These are phyloP conservation scores for Parapsyche elsis DNA, from an alignment of 1,140 invertebrate genomes.

Conservation along the genomic window DNA sequence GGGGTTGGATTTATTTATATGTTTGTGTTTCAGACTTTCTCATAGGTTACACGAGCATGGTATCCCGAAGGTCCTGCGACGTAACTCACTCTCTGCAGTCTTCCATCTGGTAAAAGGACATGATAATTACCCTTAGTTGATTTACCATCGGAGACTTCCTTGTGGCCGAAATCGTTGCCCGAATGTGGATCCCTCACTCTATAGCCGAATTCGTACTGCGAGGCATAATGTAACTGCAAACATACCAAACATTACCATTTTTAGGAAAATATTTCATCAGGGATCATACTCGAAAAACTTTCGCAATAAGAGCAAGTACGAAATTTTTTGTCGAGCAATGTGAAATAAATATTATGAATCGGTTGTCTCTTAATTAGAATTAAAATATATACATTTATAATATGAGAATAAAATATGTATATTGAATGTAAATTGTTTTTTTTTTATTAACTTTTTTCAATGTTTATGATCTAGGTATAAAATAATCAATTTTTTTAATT, in stretches of 20 bases:
- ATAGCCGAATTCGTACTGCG: constrained; percentile 82
- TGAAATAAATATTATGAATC: too few species aligned
- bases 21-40: constrained; percentile 52
- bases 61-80: constrained; percentile 79
- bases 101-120: constrained; percentile 81
- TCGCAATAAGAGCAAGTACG: too few species aligned
- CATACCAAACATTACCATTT: constrained; percentile 21
- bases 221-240: constrained; percentile 74
- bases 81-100: constrained; percentile 81
- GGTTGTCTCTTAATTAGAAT: too few species aligned
- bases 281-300: neutral
- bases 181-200: constrained; percentile 74
- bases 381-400: too few species aligned
- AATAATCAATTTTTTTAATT: too few species aligned
- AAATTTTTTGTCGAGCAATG: too few species aligned
- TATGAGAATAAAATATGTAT: too few species aligned
- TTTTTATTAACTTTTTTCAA: too few species aligned
- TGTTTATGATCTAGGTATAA: too few species aligned
- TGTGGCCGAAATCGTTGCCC: constrained; percentile 80
- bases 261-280: neutral
- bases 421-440: too few species aligned
- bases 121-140: constrained; percentile 79
- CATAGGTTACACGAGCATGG: constrained; percentile 80
- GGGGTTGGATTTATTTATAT: neutral
- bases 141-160: constrained; percentile 73